Base-by-base conservation (phyloP, 2,113 vertebrate genomes). In the Proterorhinus semilunaris region DNA sequence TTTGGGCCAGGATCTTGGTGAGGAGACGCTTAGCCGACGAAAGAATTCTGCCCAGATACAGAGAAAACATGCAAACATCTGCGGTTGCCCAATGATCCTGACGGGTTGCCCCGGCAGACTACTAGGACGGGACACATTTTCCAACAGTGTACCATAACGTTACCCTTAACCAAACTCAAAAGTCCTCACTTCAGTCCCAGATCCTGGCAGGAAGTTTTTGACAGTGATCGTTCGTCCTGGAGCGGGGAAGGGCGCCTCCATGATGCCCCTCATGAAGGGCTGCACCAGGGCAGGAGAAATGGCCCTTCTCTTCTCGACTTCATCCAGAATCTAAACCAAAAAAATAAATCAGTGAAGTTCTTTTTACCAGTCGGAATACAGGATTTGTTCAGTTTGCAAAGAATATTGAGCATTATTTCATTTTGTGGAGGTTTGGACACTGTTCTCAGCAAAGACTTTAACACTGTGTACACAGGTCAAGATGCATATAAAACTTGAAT, bases 211-310 rank as follows among this genome's bases (percentile, higher is more conserved):
- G 83, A 98, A 99, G 91, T 96, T 99, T 87, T 96, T 99, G 85
- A 99, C 94, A 6, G 92, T 88, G 80, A 99, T 96, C 0, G 95
- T 99, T 65, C 95, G 91, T 43, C 97, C 96, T 67, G 96, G 92
- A 68, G 96, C 96, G 11, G 97, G 96, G 80, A 99, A 98, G 6
- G 97, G 96, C 64, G 97, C 97, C 74, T 99, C 97, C 95, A 99
- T 96, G 68, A 99, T 95, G 50, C 95, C 96, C 81, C 97, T 95
- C 96, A 99, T 99, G 67, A 99, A 96, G 45, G 97, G 97, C 90
- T 99, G 97, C 59, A 99, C 97, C 81, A 99, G 91, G 16, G 97
- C 97, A 0, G 97, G 96, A 0, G 97, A 99, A 80, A 99, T 95
- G n/a, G 95, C 95, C 15, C 97, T 90, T 70, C 97, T 91, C 84